Evolutionary conservation across 2,888 invertebrate genomes (phyloP), one percentile per base, ranked within the genome.

Genomic region (Megaustenia siamemsis): DNA sequence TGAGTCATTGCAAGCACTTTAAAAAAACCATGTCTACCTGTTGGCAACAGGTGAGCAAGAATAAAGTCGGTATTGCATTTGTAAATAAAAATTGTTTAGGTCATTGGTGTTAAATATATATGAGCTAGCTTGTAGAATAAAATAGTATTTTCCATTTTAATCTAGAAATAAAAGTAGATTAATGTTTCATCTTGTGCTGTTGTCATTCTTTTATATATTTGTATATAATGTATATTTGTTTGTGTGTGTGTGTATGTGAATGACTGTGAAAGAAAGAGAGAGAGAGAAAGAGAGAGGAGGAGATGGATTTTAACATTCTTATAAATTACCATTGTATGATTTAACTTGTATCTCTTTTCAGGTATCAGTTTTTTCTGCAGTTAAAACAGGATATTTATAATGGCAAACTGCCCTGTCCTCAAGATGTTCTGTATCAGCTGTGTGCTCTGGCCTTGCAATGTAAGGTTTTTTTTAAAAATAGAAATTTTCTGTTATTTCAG

Each of bases 321-420:
- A 45, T 45, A 45, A 45, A 45, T 12, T 45, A 12, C 45, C 45
- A 6, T 12, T 45, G 45, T 45, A 12, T 6, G 45, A 12, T 45
- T 45, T 45, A 45, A 8, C 32, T 4, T 12, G 35, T 45, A 6
- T 77, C 38, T 15, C 24, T 77, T 43, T 66, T n/a, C 91, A 95
- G 95, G 91, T 99, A 99, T 94, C 98, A 99, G 94, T 99, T 99
- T 94, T 99, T 99, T 94, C 95, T 99, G 87, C 99, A 99, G 95
- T 94, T 99, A 83, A 99, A 99, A 94, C 97, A 97, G 93, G 99
- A 99, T 94, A 96, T 99, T 86, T 95, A 98, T 73, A 97, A 97
- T 91, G 99, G 98, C 79, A 96, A 96, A 92, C 95, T 99, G 83
- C 97, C 97, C 92, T 98, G 98, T 94, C 96, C 97, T 1, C 96